Base-by-base conservation (phyloP, 2,113 vertebrate genomes). In the Castor canadensis region DNA sequence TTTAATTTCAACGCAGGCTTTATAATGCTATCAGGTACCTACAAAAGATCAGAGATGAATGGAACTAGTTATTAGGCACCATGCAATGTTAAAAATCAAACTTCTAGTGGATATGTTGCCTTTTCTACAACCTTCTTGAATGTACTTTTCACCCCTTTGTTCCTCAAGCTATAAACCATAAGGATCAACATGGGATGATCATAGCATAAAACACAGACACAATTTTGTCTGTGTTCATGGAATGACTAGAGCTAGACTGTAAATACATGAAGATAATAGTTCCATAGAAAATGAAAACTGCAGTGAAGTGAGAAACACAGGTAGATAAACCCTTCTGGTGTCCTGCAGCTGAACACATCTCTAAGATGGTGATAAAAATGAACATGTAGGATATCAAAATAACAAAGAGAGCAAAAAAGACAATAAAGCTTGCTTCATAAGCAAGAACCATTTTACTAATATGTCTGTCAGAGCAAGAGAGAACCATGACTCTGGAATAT, bases 101-200 rank as follows among this genome's bases (percentile, higher is more conserved):
- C 26, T 20, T 45, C 43, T 84, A 67, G 82, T 16, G n/a, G 54
- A 38, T 19, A 20, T 28, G 52, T 71, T 38, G 8, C 32, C 82
- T 79, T 93, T 7, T 30, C 60, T 4, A 69, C 11, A 35, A 45
- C 28, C 28, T 90, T 90, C 47, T 67, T 69, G 28, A 90, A 80
- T 56, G 88, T 75, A 69, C n/a, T 56, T 12, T 90, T 80, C 5
- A 80, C 88, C 13, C 67, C 88, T 4, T 90, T 90, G 45, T 79
- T 89, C n/a, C 87, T 89, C 17, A 89, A 26, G 87, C 87, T 89
- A 7, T 89, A 89, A 19, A 89, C 87, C n/a, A 89, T 11, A 79
- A 75, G 87, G 73, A 79, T 79, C 12, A 89, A 17, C 45, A 89
- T 79, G 60, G 87, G n/a, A 89, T 79, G n/a, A 89, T 7, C 45